A percentile compares a stretch with the other conserved stretches of the same genome.
phyloP scores from a whole-genome alignment of 2,888 invertebrate species.

The Synanthedon vespiformis region DNA sequence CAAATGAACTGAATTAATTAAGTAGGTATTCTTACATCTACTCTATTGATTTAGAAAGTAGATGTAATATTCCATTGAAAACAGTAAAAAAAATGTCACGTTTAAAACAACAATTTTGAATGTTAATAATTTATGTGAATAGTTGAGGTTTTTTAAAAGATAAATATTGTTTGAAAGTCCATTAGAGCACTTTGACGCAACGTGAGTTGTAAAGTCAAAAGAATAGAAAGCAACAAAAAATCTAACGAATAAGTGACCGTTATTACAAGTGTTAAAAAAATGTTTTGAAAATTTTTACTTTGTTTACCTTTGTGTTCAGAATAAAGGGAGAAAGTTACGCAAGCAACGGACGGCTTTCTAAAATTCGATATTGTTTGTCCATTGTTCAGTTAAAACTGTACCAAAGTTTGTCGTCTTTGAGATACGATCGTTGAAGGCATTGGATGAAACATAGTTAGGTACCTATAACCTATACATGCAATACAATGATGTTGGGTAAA shows the following conservation, averaged over 20 bases:
- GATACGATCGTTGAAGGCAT: neutral
- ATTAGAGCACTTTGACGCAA: too few relatives aligned
- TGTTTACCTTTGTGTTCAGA: slow-evolving; percentile 47
- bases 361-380: slow-evolving; percentile 47
- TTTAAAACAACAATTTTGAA: neutral
- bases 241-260: slow-evolving; percentile 14
- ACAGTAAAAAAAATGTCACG: too few relatives aligned
- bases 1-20: too few relatives aligned
- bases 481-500: too few relatives aligned
- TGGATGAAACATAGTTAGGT: neutral
- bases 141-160: too few relatives aligned
- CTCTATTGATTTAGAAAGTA: too few relatives aligned
- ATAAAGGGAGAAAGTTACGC: slow-evolving; percentile 67
- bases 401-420: slow-evolving; percentile 22
- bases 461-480: too few relatives aligned
- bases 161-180: too few relatives aligned
- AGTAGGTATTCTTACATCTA: too few relatives aligned
- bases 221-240: slow-evolving; percentile 6
- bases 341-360: slow-evolving; percentile 57
- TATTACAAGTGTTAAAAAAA: slow-evolving; percentile 28
- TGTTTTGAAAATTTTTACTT: slow-evolving; percentile 29
- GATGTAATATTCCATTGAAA: neutral
- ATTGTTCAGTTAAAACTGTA: slow-evolving; percentile 35
- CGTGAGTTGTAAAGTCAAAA: neutral
- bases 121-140: neutral